Percentiles rank a stretch among this genome's conserved stretches.
Conservation (phyloP, 2,113 vertebrate genomes). For the Anolis carolinensis region DNA sequence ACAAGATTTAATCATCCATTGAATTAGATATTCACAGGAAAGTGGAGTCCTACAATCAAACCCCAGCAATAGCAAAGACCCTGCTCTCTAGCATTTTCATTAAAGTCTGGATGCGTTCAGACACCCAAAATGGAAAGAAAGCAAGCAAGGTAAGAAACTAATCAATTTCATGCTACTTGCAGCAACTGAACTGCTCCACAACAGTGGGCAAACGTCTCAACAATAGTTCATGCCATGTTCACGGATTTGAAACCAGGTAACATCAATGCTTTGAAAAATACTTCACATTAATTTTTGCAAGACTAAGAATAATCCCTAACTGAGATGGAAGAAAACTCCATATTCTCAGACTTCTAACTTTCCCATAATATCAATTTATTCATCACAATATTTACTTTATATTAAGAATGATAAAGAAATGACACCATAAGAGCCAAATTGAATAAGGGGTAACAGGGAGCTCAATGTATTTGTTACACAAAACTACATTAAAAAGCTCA, state of each 20-base stretch:
- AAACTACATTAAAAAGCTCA: not conserved
- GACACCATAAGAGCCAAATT: fast-evolving
- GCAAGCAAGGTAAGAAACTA: not conserved
- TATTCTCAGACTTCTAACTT: not conserved
- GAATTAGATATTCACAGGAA: no score
- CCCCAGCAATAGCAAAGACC: no score
- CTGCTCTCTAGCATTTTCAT: not conserved
- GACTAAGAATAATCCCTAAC: not conserved
- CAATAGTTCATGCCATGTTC: not conserved
- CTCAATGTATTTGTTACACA: no score
- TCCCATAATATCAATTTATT: not conserved
- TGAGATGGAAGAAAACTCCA: not conserved
- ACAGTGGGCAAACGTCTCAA: not conserved
- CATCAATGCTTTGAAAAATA: not conserved
- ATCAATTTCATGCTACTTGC: not conserved
- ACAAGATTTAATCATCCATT: no score
- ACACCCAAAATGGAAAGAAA: not conserved
- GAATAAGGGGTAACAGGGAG: fast-evolving
- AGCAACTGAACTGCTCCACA: not conserved
- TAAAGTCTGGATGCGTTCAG: not conserved
- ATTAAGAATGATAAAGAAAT: not conserved
- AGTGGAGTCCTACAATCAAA: no score
- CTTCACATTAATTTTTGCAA: not conserved
- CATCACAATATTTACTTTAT: not conserved
- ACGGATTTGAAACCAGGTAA: not conserved